Evolutionary conservation across 2,113 vertebrate species (phyloP).

Genomic region (Cariama cristata): DNA sequence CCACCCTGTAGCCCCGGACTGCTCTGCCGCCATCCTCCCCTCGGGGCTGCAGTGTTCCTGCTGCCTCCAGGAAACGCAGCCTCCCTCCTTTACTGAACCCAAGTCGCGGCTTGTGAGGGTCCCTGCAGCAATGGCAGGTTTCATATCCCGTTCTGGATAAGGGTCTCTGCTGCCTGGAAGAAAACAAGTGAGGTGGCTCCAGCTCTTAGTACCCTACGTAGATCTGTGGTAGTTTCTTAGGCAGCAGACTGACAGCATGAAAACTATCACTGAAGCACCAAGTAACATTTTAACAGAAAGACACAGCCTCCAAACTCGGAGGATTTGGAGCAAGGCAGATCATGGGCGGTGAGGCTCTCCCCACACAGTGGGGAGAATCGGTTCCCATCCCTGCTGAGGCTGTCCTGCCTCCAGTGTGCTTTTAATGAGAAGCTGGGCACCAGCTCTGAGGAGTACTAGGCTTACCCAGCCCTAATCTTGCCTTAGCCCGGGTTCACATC

Average conservation of each 20-base stretch:
- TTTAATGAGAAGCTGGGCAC: not conserved
- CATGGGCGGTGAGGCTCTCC: fast-evolving
- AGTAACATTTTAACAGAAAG: not conserved
- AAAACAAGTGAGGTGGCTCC: not conserved
- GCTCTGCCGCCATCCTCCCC: not conserved
- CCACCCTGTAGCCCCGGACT: not conserved
- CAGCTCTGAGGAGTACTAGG: not conserved
- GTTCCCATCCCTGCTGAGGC: not conserved
- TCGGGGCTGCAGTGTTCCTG: not conserved
- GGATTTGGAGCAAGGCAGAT: not conserved
- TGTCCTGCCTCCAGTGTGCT: not conserved
- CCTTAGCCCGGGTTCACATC: not conserved
- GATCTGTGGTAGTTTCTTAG: not conserved
- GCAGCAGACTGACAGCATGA: not conserved
- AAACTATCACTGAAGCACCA: not conserved
- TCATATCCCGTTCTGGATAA: not conserved
- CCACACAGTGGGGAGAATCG: not conserved
- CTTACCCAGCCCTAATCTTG: not conserved
- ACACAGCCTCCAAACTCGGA: not conserved
- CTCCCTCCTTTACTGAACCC: not conserved
- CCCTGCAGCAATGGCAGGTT: not conserved
- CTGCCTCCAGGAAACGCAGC: not conserved
- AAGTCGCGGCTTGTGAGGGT: fast-evolving
- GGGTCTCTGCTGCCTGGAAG: not conserved
- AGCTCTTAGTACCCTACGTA: not conserved